Base-by-base conservation (phyloP, 2,113 vertebrate species). In the Phycodurus eques region DNA sequence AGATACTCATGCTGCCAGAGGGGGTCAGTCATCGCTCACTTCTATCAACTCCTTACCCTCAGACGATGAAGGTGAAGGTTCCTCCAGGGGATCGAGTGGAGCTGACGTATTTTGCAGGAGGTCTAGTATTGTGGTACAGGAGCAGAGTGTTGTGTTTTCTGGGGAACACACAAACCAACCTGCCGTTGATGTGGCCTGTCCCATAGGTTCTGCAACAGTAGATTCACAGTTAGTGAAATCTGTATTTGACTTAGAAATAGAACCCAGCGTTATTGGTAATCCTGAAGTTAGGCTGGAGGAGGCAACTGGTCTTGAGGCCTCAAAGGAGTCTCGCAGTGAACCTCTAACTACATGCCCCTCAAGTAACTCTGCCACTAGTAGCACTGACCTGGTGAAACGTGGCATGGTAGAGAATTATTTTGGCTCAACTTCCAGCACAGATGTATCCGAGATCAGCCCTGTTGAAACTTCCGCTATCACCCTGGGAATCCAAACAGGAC, bases 381-480 rank as follows among this genome's bases (percentile, higher is more conserved):
- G 94, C 88, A 94, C 93, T 73, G 97, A 99, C 90, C 79, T 96
- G 60, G 95, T 99, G 27, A 98, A 95, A 66, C 94, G 95, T 71
- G 98, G 97, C 20, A 92, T 99, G 90, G 95, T 99, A 1, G 97
- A 99, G 89, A 95, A 99, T 90, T 96, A 99, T 85, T 99, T 99
- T 88, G 95, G 95, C 59, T 96, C 93, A 65, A 93, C 84, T 85
- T 97, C 93, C 39, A 96, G 92, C 88, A 93, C 92, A 0, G 94
- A 94, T 79, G 90, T 94, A 84, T 96, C 94, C 22, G 94, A 95
- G 72, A 92, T 93, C 72, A 95, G 93, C 82, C 92, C 94, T 35
- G 13, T 88, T 76, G 94, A 93, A 83, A 93, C 87, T 13, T 88
- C 92, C 35, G 92, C 88, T 17, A 87, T 90, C 81, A 92, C 91